phyloP scores from a whole-genome alignment of 2,888 invertebrate genomes.

The Bugulina stolonifera region DNA sequence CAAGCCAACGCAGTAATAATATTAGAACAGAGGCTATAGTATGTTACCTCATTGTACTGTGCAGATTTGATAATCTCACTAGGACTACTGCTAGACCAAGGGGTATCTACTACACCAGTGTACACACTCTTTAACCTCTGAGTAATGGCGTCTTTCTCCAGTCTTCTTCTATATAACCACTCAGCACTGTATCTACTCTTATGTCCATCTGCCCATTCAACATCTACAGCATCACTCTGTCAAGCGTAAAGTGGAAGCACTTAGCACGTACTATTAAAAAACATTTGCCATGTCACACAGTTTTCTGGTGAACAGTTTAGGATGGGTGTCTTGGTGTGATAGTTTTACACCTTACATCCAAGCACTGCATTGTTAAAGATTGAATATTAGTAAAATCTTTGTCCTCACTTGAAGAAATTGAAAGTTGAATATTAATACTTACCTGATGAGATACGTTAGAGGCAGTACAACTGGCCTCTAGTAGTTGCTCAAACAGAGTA shows the following conservation, averaged over 20 bases:
- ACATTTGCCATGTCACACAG: too few species aligned
- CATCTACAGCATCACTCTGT: not conserved
- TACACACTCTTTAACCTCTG: not conserved
- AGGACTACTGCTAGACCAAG: slow-evolving; percentile 1
- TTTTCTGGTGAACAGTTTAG: too few species aligned
- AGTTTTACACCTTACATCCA: too few species aligned
- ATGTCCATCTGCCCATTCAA: slow-evolving; percentile 15
- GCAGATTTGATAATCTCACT: slow-evolving; percentile 1
- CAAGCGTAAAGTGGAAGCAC: too few species aligned
- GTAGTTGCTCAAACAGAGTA: slow-evolving; percentile 13
- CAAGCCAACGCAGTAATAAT: too few species aligned
- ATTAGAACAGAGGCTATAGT: too few species aligned
- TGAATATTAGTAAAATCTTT: too few species aligned
- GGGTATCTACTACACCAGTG: not conserved
- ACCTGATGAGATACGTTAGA: not conserved
- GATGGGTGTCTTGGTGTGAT: too few species aligned
- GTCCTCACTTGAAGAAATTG: too few species aligned
- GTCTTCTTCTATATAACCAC: not conserved
- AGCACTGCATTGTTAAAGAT: too few species aligned
- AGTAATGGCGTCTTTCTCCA: not conserved
- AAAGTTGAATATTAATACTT: too few species aligned
- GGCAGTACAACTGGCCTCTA: not conserved
- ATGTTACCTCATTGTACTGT: not conserved
- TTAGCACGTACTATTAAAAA: too few species aligned
- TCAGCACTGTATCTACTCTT: not conserved